phyloP scores from a whole-genome alignment of 2,888 invertebrate species.

The Hecatera dysodea region DNA sequence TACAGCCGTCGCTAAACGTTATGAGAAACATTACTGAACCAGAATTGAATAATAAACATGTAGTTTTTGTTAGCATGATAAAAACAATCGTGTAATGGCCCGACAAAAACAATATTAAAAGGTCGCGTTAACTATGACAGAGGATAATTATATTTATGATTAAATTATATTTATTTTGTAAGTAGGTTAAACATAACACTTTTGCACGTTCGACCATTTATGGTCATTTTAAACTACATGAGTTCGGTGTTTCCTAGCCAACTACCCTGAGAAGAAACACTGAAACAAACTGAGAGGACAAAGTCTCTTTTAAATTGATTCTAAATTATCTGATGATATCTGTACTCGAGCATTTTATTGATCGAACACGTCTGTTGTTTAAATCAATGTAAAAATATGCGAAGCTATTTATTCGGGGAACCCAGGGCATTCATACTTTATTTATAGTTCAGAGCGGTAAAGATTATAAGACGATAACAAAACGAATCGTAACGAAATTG shows the following conservation, averaged over 20 bases:
- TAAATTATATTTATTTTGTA: no score
- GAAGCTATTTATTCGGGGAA: background rate
- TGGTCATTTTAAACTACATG: no score
- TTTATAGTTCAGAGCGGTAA: background rate
- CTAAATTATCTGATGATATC: slow-evolving; percentile 4
- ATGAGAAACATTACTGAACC: slow-evolving; percentile 32
- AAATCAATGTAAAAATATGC: background rate
- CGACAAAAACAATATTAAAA: slow-evolving; percentile 28
- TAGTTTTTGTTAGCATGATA: slow-evolving; percentile 27
- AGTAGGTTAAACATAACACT: no score
- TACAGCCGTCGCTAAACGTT: slow-evolving; percentile 28
- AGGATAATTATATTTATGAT: slow-evolving; percentile 22
- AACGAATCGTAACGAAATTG: background rate
- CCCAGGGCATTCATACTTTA: background rate
- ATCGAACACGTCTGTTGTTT: background rate
- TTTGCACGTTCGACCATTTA: no score
- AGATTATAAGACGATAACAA: slow-evolving; percentile 1
- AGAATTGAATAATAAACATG: slow-evolving; percentile 39
- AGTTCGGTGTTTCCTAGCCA: no score
- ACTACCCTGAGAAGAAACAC: no score
- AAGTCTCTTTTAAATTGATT: no score
- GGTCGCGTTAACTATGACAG: slow-evolving; percentile 23
- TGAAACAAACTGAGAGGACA: no score
- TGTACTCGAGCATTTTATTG: background rate
- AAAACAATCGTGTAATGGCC: slow-evolving; percentile 32